A percentile compares a stretch with the other conserved stretches of the same genome.
phyloP scores from a whole-genome alignment of 2,797 vertebrate species.

The Xiphophorus birchmanni region DNA sequence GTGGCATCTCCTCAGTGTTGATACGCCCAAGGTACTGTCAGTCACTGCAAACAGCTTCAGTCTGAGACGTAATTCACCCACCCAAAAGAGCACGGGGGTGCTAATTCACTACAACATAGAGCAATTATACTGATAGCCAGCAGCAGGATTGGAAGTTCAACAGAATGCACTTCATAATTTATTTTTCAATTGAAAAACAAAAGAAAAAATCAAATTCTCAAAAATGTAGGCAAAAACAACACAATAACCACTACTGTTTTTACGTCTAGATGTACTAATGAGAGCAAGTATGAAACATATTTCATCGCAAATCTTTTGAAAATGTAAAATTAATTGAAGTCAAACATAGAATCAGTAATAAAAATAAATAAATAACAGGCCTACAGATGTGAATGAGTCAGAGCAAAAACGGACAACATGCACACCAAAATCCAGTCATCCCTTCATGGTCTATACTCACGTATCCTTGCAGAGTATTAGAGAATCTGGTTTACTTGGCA shows the following conservation, averaged over 20 bases:
- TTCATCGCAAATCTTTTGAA: neutral
- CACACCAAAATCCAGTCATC: neutral
- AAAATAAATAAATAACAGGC: neutral
- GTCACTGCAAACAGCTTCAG: conserved; percentile 47
- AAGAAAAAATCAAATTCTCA: neutral
- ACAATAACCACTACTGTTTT: neutral
- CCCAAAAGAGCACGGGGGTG: conserved; percentile 31
- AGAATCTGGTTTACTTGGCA: neutral
- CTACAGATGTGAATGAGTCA: neutral
- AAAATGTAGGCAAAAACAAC: neutral
- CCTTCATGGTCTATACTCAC: neutral
- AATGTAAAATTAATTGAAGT: neutral
- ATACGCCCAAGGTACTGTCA: conserved; percentile 64
- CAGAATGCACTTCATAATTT: neutral
- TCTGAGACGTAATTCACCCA: conserved; percentile 70
- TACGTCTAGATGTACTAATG: neutral
- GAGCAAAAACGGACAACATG: neutral
- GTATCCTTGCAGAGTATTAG: neutral
- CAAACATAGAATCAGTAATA: neutral
- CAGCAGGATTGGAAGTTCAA: neutral
- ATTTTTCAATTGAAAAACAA: neutral
- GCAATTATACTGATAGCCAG: conserved; percentile 22
- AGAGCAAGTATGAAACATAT: neutral
- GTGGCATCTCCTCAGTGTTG: conserved; percentile 63
- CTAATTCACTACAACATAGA: conserved; percentile 42